These are phyloP conservation scores for Chelonus insularis DNA, from an alignment of 1,140 invertebrate genomes.

Conservation along the genomic window DNA sequence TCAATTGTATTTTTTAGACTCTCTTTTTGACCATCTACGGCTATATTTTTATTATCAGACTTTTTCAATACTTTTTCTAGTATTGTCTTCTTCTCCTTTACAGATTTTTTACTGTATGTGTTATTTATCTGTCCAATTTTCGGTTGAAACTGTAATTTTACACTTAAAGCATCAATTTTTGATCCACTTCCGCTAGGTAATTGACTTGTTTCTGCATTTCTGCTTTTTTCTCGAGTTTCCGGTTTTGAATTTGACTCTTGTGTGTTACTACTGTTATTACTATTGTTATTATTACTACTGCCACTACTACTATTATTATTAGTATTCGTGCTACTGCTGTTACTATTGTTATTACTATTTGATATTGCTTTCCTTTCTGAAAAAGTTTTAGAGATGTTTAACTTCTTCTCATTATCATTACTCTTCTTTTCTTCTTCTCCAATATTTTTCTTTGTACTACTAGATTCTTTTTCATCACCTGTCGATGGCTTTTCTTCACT, in stretches of 20 bases:
- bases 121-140: constrained; percentile 53
- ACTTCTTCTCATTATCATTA: no score
- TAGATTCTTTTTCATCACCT: not conserved
- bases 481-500: not conserved
- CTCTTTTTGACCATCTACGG: constrained; percentile 16
- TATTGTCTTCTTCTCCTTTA: constrained; percentile 42
- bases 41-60: constrained; percentile 28
- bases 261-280: constrained; percentile 31
- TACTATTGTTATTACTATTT: constrained; percentile 19
- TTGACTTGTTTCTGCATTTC: constrained; percentile 30
- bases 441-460: not conserved
- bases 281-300: constrained; percentile 18
- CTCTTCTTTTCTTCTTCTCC: no score
- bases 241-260: constrained; percentile 27
- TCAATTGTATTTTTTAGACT: not conserved
- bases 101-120: constrained; percentile 48
- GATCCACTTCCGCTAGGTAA: constrained; percentile 39
- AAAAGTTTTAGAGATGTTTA: no score
- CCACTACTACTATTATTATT: constrained; percentile 24
- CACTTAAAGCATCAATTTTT: constrained; percentile 56
- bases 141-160: constrained; percentile 55
- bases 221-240: constrained; percentile 31
- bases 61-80: constrained; percentile 35
- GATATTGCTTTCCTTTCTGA: no score
- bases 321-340: constrained; percentile 31